Base-by-base conservation (phyloP, 2,797 vertebrate species). In the Acipenser ruthenus region DNA sequence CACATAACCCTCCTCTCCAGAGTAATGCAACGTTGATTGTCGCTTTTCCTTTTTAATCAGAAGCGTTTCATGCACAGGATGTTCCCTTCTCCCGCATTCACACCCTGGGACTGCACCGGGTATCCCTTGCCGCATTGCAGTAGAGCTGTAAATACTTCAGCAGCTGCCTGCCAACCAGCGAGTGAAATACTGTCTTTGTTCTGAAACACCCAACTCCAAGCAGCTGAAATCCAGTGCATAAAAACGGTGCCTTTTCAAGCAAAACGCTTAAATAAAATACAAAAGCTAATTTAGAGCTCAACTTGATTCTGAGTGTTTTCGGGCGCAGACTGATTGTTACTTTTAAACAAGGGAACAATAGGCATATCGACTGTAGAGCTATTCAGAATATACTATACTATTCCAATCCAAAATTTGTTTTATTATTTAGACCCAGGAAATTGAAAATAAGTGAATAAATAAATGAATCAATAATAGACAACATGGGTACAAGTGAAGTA, bases 121-220 rank as follows among this genome's bases (percentile, higher is more conserved):
- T 76, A 72, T 85, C 74, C 75, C 82, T 87, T 93, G 94, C 90
- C 94, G 95, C 96, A 96, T 88, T 97, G 95, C 95, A 94, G 94
- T 88, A 79, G 90, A 88, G 95, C 89, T 88, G 93, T 97, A 97
- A 99, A 98, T 96, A 95, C 91, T 95, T 95, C 94, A 93, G 93
- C 94, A 95, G 94, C 95, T 95, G 94, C 92, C 94, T 96, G 96
- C 94, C 95, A 95, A 89, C 79, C 83, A 75, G 73, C 87, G 15
- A 82, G 91, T 97, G 94, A 96, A 98, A 96, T 95, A 96, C 93
- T 93, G 93, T 95, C 95, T 98, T 99, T 99, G 95, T 97, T 95
- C 87, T 72, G 71, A 74, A 85, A 84, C 86, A 84, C 87, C 75
- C 82, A 78, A 84, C 84, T 86, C 83, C 79, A 81, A 81, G 72